A percentile compares a stretch with the other conserved stretches of the same genome.
phyloP scores from a whole-genome alignment of 2,888 invertebrate species.

The Choreutis nemorana region DNA sequence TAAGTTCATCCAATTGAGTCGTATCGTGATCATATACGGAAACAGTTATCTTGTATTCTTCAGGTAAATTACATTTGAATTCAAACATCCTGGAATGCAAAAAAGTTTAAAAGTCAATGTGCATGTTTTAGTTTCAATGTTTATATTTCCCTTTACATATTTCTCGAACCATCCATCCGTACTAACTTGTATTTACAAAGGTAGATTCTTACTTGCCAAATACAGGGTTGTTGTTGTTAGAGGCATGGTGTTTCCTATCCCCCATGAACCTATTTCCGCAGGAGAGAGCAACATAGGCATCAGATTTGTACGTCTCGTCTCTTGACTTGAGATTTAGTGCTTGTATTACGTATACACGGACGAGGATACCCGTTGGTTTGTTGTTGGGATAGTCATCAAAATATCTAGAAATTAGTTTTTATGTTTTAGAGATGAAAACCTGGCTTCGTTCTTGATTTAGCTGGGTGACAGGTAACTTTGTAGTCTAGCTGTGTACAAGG shows the following conservation, averaged over 20 bases:
- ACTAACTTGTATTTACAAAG: no score
- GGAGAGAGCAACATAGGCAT: slow-evolving; percentile 78
- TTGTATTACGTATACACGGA: slow-evolving; percentile 80
- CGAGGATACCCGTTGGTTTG: slow-evolving; percentile 67
- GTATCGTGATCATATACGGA: slow-evolving; percentile 80
- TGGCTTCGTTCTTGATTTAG: no score
- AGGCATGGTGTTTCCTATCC: slow-evolving; percentile 74
- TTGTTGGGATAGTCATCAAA: slow-evolving; percentile 71
- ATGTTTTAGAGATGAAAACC: no score
- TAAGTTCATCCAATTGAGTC: slow-evolving; percentile 75
- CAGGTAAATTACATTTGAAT: slow-evolving; percentile 75
- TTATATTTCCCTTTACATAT: no score
- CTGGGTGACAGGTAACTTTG: no score
- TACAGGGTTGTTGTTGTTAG: slow-evolving; percentile 80
- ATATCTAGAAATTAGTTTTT: slow-evolving; percentile 32
- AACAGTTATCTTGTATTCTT: slow-evolving; percentile 76
- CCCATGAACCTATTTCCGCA: slow-evolving; percentile 68
- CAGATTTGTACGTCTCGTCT: slow-evolving; percentile 75
- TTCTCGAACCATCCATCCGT: slow-evolving; percentile 2
- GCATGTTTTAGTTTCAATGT: no score
- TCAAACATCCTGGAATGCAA: slow-evolving; percentile 71
- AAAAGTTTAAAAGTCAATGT: no score
- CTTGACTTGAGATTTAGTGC: slow-evolving; percentile 76
- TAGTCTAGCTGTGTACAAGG: no score
- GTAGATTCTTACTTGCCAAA: slow-evolving; percentile 84